Evolutionary conservation across 2,113 vertebrate species (phyloP).

Genomic region (Gambusia affinis): DNA sequence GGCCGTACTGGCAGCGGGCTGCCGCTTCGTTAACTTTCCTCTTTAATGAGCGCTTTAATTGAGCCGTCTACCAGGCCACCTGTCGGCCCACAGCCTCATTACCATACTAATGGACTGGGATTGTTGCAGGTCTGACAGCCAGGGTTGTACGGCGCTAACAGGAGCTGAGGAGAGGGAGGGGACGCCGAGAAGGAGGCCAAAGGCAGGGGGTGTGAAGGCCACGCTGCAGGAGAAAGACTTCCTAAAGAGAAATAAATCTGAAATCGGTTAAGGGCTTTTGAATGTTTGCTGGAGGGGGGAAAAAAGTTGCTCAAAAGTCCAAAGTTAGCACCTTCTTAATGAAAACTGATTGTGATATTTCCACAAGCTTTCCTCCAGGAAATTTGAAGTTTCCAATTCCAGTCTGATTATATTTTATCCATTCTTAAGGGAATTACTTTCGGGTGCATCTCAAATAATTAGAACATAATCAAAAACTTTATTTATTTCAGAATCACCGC

Average conservation of each 20-base stretch:
- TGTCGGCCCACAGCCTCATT: conserved; percentile 99
- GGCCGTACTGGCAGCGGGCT: conserved; percentile 91
- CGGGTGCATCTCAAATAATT: no score
- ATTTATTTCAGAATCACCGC: no score
- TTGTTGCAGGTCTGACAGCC: conserved; percentile 97
- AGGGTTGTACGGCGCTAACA: conserved; percentile 80
- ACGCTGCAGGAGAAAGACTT: conserved; percentile 36
- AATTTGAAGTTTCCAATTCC: neutral
- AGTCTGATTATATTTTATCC: no score
- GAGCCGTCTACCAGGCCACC: conserved; percentile 99
- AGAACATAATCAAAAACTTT: no score
- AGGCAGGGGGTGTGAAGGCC: conserved; percentile 10
- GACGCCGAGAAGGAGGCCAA: conserved; percentile 37
- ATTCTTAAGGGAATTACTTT: no score
- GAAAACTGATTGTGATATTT: neutral
- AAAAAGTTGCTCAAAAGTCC: no score
- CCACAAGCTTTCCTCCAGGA: neutral
- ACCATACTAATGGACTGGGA: conserved; percentile 99
- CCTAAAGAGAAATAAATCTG: conserved; percentile 14
- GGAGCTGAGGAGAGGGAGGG: conserved; percentile 63
- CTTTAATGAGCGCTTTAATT: conserved; percentile 99
- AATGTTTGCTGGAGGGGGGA: no score
- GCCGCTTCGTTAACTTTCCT: conserved; percentile 98
- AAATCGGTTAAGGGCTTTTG: conserved; percentile 8
- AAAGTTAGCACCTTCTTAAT: no score